These are phyloP conservation scores for Rhorus exstirpatorius DNA, from an alignment of 2,888 invertebrate genomes.

Conservation along the genomic window DNA sequence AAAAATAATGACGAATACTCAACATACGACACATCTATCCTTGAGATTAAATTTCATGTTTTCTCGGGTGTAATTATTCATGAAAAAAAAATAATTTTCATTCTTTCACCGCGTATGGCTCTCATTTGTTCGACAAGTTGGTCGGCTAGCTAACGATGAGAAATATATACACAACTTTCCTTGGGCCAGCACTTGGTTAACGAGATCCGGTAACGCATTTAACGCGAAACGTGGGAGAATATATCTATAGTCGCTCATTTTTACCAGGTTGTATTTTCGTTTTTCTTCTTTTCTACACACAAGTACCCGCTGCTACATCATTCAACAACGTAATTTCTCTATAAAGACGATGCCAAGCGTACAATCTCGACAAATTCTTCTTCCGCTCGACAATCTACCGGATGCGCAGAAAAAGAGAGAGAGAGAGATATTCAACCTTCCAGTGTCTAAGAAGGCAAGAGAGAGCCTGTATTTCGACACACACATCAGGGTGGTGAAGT, in stretches of 20 bases:
- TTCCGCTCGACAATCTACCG: slow-evolving; percentile 53
- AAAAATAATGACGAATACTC: too few species aligned
- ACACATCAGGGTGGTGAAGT: slow-evolving; percentile 34
- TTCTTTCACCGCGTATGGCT: background rate
- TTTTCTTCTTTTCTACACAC: slow-evolving; percentile 5
- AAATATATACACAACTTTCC: slow-evolving; percentile 10
- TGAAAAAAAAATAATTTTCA: background rate
- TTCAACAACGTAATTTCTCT: slow-evolving; percentile 56
- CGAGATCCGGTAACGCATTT: slow-evolving; percentile 47
- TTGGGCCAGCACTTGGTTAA: slow-evolving; percentile 33
- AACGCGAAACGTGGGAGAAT: slow-evolving; percentile 2
- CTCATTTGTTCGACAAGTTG: slow-evolving; percentile 44
- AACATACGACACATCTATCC: background rate
- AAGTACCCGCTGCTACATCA: slow-evolving; percentile 9
- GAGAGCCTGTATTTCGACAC: slow-evolving; percentile 45
- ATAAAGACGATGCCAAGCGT: slow-evolving; percentile 53
- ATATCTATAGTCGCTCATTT: background rate
- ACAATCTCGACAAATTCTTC: slow-evolving; percentile 70
- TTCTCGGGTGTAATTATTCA: background rate
- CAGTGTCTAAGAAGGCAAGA: background rate
- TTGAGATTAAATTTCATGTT: background rate
- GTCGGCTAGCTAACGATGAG: slow-evolving; percentile 24
- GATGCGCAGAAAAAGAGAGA: slow-evolving; percentile 9
- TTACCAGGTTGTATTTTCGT: background rate
- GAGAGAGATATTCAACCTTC: background rate